phyloP scores from a whole-genome alignment of 2,797 vertebrate genomes.

The Acridotheres tristis region DNA sequence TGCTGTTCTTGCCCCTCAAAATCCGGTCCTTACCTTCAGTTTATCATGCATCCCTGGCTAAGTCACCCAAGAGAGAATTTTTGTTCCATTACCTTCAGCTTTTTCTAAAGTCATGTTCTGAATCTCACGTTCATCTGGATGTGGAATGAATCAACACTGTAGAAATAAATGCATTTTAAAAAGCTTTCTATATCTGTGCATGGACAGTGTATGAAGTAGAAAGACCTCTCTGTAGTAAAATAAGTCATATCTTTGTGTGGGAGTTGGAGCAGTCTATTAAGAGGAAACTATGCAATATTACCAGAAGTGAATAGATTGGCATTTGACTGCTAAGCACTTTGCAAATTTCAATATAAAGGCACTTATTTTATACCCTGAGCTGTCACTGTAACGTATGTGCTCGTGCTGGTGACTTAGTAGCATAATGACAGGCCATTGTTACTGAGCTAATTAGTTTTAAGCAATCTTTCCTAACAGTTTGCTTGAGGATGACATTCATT shows the following conservation, averaged over 20 bases:
- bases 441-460: slow-evolving; percentile 68
- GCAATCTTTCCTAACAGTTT: slow-evolving; percentile 51
- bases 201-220: background rate
- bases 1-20: slow-evolving; percentile 11
- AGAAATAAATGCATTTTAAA: slow-evolving; percentile 36
- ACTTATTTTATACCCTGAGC: slow-evolving; percentile 63
- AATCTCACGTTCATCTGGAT: background rate
- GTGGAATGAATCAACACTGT: background rate
- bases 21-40: background rate
- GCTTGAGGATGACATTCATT: slow-evolving; percentile 32
- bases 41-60: background rate
- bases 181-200: slow-evolving; percentile 37
- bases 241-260: slow-evolving; percentile 46
- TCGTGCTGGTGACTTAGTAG: slow-evolving; percentile 57
- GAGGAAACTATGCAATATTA: slow-evolving; percentile 52
- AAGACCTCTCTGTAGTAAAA: slow-evolving; percentile 47
- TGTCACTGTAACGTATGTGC: slow-evolving; percentile 59
- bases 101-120: background rate
- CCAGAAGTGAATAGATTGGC: slow-evolving; percentile 59
- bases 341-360: slow-evolving; percentile 57
- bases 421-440: slow-evolving; percentile 65
- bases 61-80: background rate
- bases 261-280: slow-evolving; percentile 42
- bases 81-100: background rate
- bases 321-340: slow-evolving; percentile 63